Conservation (phyloP, 2,797 vertebrate genomes). For the Pempheris klunzingeri region DNA sequence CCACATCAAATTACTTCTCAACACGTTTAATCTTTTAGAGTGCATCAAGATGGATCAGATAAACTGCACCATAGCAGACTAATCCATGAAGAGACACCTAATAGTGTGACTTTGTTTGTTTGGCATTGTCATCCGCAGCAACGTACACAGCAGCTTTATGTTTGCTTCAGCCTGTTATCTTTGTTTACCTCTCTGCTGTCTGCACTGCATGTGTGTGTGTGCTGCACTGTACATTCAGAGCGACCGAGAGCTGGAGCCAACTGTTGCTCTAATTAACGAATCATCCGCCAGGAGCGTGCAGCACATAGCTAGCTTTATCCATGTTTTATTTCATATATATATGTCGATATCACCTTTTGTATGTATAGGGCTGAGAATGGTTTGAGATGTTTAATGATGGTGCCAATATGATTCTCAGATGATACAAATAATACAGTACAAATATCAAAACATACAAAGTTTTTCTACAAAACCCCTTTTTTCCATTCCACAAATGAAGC, state of each 20-base stretch:
- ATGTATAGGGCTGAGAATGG: background rate
- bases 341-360: background rate
- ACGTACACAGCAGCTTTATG: background rate
- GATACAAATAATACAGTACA: too few relatives aligned
- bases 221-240: background rate
- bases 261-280: background rate
- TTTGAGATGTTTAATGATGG: background rate
- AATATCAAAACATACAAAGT: background rate
- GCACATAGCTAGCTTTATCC: background rate
- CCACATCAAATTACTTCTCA: background rate
- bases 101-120: background rate
- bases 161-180: background rate
- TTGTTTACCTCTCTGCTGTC: background rate
- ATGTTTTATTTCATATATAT: background rate
- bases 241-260: background rate
- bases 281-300: background rate
- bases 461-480: background rate
- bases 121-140: background rate
- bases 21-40: background rate
- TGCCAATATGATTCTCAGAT: background rate
- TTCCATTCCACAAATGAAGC: background rate
- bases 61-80: background rate
- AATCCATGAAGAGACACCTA: background rate
- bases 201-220: too few relatives aligned
- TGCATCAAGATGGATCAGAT: slow-evolving; percentile 11